A percentile compares a stretch with the other conserved stretches of the same genome.
Evolutionary conservation across 2,113 vertebrate species (phyloP).

Genomic region (Pterophyllum scalare): DNA sequence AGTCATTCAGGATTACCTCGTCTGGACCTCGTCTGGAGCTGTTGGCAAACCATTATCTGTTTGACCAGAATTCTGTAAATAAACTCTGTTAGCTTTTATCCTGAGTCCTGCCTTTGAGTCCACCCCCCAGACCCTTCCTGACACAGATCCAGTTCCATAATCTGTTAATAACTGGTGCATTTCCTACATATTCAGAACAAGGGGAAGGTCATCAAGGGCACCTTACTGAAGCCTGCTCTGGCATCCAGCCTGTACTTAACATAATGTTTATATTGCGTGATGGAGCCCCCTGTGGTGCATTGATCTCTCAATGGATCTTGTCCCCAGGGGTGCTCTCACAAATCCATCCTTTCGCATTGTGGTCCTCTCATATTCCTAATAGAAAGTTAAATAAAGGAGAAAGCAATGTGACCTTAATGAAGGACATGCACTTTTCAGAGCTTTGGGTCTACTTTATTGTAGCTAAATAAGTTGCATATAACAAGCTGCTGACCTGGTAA

Average conservation of each 20-base stretch:
- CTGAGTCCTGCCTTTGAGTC: too few species aligned
- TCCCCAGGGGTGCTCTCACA: constrained; percentile 60
- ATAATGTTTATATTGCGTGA: constrained; percentile 56
- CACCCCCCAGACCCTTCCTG: too few species aligned
- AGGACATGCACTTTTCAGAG: constrained; percentile 38
- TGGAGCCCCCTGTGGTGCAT: constrained; percentile 63
- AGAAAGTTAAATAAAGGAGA: constrained; percentile 35
- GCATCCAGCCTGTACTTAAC: constrained; percentile 56
- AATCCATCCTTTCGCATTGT: constrained; percentile 36
- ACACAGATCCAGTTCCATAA: too few species aligned
- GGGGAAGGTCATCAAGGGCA: constrained; percentile 60
- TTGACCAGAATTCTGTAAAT: too few species aligned
- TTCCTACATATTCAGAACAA: neutral
- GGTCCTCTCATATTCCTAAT: constrained; percentile 41
- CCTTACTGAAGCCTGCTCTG: constrained; percentile 31
- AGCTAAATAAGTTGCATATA: neutral
- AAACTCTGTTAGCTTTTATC: too few species aligned
- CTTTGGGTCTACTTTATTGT: neutral
- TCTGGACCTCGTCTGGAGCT: too few species aligned
- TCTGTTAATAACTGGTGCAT: neutral
- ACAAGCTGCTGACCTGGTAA: neutral
- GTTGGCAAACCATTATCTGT: too few species aligned
- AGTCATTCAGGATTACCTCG: too few species aligned
- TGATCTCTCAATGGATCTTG: constrained; percentile 63
- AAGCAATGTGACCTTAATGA: constrained; percentile 55